Evolutionary conservation across 2,113 vertebrate species (phyloP).

Genomic region (Ciconia boyciana): DNA sequence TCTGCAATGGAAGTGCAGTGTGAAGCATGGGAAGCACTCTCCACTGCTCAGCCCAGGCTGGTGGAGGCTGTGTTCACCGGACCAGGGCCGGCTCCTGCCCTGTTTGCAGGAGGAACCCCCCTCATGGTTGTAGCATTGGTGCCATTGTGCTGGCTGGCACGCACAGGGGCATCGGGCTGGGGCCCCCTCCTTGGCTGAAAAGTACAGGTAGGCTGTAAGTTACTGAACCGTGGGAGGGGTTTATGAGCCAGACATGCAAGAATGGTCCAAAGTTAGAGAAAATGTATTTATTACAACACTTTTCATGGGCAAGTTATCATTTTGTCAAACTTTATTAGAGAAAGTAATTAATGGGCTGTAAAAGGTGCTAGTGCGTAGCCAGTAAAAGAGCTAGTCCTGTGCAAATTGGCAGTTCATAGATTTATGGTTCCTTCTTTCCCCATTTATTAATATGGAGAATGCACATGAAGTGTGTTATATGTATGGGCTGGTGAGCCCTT

Average conservation of each 20-base stretch:
- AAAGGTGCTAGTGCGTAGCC: slow-evolving; percentile 83
- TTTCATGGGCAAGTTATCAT: slow-evolving; percentile 86
- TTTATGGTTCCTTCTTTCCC: slow-evolving; percentile 76
- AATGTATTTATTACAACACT: slow-evolving; percentile 86
- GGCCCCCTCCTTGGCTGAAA: not conserved
- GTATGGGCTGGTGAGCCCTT: slow-evolving; percentile 27
- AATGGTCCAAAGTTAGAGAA: slow-evolving; percentile 76
- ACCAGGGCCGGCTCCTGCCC: not conserved
- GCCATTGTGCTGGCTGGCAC: not conserved
- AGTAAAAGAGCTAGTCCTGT: slow-evolving; percentile 76
- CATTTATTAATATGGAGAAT: slow-evolving; percentile 77
- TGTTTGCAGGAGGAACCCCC: not conserved
- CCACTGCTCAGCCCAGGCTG: not conserved
- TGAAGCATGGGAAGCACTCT: not conserved
- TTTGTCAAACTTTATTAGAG: slow-evolving; percentile 89
- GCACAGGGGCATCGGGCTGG: not conserved
- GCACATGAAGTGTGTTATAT: slow-evolving; percentile 52
- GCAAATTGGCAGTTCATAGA: slow-evolving; percentile 78
- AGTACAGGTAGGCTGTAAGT: slow-evolving; percentile 55
- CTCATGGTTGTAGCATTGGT: not conserved
- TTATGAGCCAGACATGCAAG: slow-evolving; percentile 80
- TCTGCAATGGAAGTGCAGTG: not conserved
- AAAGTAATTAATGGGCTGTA: slow-evolving; percentile 88
- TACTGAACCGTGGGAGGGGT: slow-evolving; percentile 71
- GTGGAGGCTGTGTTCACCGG: not conserved